Evolutionary conservation across 1,140 invertebrate species (phyloP).

Genomic region (Zophobas atratus): DNA sequence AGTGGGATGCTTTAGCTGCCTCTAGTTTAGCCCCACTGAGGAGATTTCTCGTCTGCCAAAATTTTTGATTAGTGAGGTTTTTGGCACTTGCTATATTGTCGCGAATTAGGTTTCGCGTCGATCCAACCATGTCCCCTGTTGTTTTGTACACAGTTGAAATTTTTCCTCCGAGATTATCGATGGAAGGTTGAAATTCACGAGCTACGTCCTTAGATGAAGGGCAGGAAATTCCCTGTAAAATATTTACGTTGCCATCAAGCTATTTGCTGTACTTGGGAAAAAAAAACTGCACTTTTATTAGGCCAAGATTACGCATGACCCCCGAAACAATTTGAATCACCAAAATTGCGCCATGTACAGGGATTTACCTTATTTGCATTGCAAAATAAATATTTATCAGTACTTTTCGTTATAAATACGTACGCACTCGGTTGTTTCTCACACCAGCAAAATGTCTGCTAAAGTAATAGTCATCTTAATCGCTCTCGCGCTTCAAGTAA

Average conservation of each 20-base stretch:
- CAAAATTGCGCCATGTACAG: constrained; percentile 5
- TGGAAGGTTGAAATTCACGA: neutral
- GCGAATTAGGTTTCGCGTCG: constrained; percentile 2
- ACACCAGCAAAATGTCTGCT: constrained; percentile 14
- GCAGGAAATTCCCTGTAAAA: constrained; percentile 35
- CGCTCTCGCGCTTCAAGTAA: neutral
- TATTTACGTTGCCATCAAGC: neutral
- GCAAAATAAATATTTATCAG: constrained; percentile 23
- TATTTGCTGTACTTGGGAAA: too few relatives aligned
- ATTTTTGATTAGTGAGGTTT: constrained; percentile 5
- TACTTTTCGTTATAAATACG: constrained; percentile 13
- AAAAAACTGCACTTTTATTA: neutral
- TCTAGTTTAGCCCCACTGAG: constrained; percentile 11
- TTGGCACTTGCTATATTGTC: constrained; percentile 14
- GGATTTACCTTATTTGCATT: constrained; percentile 14
- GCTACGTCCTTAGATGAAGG: neutral
- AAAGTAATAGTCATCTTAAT: neutral
- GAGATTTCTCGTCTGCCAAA: constrained; percentile 1
- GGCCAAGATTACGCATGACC: too few relatives aligned
- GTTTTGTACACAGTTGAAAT: constrained; percentile 4
- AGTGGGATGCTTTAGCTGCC: neutral
- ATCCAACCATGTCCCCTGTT: neutral
- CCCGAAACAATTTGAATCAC: neutral
- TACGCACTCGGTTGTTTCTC: neutral
- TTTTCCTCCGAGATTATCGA: neutral